Conservation (phyloP, 2,797 vertebrate genomes). For the Pelochelys cantorii region DNA sequence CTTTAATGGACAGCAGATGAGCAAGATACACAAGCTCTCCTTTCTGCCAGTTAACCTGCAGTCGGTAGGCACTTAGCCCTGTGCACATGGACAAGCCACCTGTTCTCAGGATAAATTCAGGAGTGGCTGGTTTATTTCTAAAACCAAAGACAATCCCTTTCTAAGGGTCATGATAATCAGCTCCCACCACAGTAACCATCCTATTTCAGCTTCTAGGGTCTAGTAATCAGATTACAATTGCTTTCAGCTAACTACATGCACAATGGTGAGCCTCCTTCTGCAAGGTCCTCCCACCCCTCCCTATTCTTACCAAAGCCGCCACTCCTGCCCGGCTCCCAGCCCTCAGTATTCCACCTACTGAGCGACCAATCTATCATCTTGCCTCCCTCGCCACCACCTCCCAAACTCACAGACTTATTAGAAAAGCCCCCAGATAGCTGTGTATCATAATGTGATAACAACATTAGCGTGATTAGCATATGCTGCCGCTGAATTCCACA, state of each 20-base stretch:
- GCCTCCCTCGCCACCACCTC: background rate
- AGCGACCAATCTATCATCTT: background rate
- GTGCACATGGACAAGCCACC: background rate
- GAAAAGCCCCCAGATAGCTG: background rate
- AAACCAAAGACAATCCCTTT: background rate
- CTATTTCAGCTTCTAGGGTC: background rate
- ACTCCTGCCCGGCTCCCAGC: background rate
- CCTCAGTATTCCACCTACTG: background rate
- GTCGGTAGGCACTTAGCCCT: background rate
- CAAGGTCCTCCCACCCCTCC: background rate
- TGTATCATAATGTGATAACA: background rate
- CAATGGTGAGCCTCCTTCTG: rapidly evolving
- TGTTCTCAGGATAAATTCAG: background rate
- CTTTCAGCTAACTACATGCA: background rate
- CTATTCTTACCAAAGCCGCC: rapidly evolving
- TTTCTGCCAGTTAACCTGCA: background rate
- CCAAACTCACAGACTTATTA: rapidly evolving
- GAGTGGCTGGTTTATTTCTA: background rate
- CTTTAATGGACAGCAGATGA: background rate
- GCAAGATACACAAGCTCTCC: background rate
- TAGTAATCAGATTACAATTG: conserved; percentile 1
- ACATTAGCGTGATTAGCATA: rapidly evolving
- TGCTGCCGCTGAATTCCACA: background rate
- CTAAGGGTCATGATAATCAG: background rate
- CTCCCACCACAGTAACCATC: background rate